Evolutionary conservation across 1,140 invertebrate genomes (phyloP).

Genomic region (Lasaia peninsularis): DNA sequence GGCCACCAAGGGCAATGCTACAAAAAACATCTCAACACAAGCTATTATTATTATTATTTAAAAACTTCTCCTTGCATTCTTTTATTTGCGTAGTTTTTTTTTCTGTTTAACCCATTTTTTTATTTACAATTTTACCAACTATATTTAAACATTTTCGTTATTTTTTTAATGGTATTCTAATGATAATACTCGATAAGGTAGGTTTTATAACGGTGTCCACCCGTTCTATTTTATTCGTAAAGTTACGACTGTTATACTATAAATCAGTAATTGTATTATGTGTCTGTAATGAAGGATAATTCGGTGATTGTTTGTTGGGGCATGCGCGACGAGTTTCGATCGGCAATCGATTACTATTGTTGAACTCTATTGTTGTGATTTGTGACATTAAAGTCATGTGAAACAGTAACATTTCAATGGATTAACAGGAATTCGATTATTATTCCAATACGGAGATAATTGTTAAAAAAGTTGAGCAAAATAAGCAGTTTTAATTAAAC

Average conservation of each 20-base stretch:
- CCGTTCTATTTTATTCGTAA: constrained; percentile 42
- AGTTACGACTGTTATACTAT: constrained; percentile 47
- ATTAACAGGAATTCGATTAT: not conserved
- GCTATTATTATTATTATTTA: too few relatives aligned
- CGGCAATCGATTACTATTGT: constrained; percentile 16
- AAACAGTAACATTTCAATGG: not conserved
- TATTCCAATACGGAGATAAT: not conserved
- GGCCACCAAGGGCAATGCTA: too few relatives aligned
- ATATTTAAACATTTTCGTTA: too few relatives aligned
- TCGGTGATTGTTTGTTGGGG: constrained; percentile 28
- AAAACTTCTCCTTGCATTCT: too few relatives aligned
- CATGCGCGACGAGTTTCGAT: constrained; percentile 17
- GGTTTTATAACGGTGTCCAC: too few relatives aligned
- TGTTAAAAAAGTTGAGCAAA: not conserved
- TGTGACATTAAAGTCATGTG: constrained; percentile 12
- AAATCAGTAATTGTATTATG: constrained; percentile 62
- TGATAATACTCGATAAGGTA: too few relatives aligned
- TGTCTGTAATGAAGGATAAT: constrained; percentile 40
- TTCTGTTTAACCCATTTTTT: too few relatives aligned
- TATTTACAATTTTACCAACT: too few relatives aligned
- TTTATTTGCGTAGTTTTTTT: too few relatives aligned
- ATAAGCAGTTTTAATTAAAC: too few relatives aligned
- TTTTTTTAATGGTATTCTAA: too few relatives aligned
- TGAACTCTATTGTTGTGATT: constrained; percentile 1
- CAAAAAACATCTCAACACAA: too few relatives aligned